Conservation (phyloP, 2,888 invertebrate species). For the Synanthedon tipuliformis region DNA sequence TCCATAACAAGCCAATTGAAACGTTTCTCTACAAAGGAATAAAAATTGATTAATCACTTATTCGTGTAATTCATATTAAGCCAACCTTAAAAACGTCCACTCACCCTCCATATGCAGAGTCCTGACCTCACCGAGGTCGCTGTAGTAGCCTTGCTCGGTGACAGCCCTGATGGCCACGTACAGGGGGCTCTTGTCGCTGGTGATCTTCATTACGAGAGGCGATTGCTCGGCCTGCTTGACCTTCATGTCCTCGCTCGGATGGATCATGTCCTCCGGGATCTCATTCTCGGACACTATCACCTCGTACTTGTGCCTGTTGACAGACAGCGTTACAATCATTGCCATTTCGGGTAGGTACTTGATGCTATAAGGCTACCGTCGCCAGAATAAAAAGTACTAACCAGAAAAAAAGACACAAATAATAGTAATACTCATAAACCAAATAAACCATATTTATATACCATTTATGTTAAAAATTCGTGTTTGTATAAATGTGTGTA, state of each 20-base stretch:
- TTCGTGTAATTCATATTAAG: neutral
- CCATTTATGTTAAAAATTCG: too few species aligned
- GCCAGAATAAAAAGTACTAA: too few species aligned
- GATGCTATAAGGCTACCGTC: too few species aligned
- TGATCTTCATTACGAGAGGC: conserved; percentile 68
- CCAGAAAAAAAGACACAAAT: too few species aligned
- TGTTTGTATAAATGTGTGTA: too few species aligned
- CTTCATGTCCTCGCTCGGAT: conserved; percentile 39
- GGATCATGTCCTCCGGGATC: conserved; percentile 52
- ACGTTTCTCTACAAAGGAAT: too few species aligned
- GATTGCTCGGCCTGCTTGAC: conserved; percentile 49
- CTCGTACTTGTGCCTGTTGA: conserved; percentile 66
- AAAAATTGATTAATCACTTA: too few species aligned
- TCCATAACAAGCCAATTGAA: too few species aligned
- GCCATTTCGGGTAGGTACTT: too few species aligned
- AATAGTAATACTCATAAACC: too few species aligned
- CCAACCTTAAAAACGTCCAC: conserved; percentile 15
- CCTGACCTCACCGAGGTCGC: conserved; percentile 72
- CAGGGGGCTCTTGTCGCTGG: conserved; percentile 42
- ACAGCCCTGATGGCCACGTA: conserved; percentile 76
- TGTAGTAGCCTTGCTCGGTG: conserved; percentile 72
- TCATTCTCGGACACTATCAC: conserved; percentile 72
- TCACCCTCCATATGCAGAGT: conserved; percentile 44
- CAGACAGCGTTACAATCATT: too few species aligned
- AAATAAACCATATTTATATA: too few species aligned